A percentile compares a stretch with the other conserved stretches of the same genome.
These are phyloP conservation scores for Sinotaia quadrata DNA, from an alignment of 2,888 invertebrate species.

Conservation along the genomic window DNA sequence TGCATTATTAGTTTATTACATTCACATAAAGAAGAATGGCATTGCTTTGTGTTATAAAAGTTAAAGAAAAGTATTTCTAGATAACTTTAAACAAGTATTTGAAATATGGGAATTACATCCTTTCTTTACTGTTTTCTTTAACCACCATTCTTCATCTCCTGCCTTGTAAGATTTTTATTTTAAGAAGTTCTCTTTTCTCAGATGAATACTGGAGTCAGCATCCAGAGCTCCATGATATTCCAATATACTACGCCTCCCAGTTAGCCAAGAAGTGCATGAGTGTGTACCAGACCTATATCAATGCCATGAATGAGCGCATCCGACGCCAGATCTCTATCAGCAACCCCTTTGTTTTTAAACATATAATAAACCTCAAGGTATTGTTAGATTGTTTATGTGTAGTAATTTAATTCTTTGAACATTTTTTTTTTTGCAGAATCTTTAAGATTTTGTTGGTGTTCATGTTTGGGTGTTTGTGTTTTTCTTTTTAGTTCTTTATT, in stretches of 20 bases:
- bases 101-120: too few relatives aligned
- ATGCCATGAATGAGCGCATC: conserved; percentile 99
- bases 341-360: conserved; percentile 98
- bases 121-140: too few relatives aligned
- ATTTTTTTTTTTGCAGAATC: not conserved
- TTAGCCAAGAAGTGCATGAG: conserved; percentile 99
- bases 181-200: too few relatives aligned
- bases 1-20: too few relatives aligned
- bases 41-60: too few relatives aligned
- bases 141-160: too few relatives aligned
- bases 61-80: too few relatives aligned
- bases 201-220: conserved; percentile 99
- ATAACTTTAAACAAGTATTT: too few relatives aligned
- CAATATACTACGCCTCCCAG: conserved; percentile 99
- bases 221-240: conserved; percentile 97
- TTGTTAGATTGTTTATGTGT: too few relatives aligned
- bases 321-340: conserved; percentile 95
- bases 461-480: not conserved
- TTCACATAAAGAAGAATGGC: too few relatives aligned
- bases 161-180: too few relatives aligned
- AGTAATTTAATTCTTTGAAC: not conserved
- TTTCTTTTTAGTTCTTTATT: not conserved
- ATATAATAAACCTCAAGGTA: conserved; percentile 80
- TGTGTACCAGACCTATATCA: conserved; percentile 99
- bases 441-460: not conserved